Evolutionary conservation across 1,140 invertebrate genomes (phyloP).

Genomic region (Hycleus phaleratus): DNA sequence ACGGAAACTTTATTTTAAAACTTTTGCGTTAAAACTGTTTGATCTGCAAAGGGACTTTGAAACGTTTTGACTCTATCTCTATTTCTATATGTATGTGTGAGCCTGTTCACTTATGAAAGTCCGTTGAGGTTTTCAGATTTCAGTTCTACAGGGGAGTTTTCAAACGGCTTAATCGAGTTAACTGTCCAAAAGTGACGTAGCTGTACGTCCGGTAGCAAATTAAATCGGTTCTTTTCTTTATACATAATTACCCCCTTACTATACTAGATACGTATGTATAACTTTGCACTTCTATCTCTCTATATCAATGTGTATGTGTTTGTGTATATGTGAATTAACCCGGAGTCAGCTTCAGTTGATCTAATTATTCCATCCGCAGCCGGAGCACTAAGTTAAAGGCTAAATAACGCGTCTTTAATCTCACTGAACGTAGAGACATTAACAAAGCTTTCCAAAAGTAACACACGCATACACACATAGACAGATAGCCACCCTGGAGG

Average conservation of each 20-base stretch:
- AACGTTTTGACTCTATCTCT: no score
- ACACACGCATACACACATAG: no score
- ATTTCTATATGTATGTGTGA: no score
- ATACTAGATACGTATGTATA: conserved; percentile 5
- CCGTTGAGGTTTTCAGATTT: conserved; percentile 32
- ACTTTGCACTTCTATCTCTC: conserved; percentile 34
- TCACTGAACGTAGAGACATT: conserved; percentile 27
- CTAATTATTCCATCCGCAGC: conserved; percentile 36
- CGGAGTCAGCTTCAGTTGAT: conserved; percentile 31
- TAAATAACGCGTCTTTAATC: conserved; percentile 37
- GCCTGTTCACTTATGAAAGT: conserved; percentile 15
- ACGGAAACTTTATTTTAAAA: no score
- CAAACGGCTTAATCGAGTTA: conserved; percentile 28
- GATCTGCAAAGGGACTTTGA: no score
- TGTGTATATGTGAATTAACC: conserved; percentile 32
- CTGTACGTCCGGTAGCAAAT: conserved; percentile 30
- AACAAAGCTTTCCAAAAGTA: conserved; percentile 7
- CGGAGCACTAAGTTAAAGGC: conserved; percentile 33
- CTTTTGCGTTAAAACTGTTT: no score
- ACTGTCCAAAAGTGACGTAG: conserved; percentile 27
- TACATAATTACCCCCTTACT: conserved; percentile 34
- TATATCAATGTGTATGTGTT: background rate
- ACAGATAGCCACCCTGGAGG: no score
- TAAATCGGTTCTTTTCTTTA: conserved; percentile 39
- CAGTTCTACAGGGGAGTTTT: conserved; percentile 17